A percentile compares a stretch with the other conserved stretches of the same genome.
These are phyloP conservation scores for Dynastes maya DNA, from an alignment of 2,888 invertebrate genomes.

Conservation along the genomic window DNA sequence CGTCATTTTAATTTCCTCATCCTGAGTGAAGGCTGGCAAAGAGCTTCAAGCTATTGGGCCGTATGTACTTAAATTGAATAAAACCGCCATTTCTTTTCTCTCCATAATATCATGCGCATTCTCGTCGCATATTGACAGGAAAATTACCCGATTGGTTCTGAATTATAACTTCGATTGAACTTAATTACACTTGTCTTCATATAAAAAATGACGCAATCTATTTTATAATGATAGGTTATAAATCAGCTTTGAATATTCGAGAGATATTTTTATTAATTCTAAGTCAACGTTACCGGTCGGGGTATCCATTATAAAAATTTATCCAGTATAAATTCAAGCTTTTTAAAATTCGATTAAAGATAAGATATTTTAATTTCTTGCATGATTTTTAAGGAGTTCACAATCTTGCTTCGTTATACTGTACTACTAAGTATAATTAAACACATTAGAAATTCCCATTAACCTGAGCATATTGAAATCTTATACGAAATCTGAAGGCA, in stretches of 20 bases:
- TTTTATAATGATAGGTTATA: slow-evolving; percentile 51
- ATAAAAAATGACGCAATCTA: slow-evolving; percentile 52
- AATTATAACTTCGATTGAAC: slow-evolving; percentile 52
- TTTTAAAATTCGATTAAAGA: slow-evolving; percentile 32
- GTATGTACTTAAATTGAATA: slow-evolving; percentile 45
- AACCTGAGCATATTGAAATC: no score
- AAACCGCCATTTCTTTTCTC: slow-evolving; percentile 43
- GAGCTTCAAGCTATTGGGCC: slow-evolving; percentile 27
- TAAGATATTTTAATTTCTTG: slow-evolving; percentile 23
- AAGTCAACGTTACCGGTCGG: slow-evolving; percentile 10
- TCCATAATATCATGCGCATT: slow-evolving; percentile 27
- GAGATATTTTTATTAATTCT: slow-evolving; percentile 42
- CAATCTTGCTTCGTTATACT: no score
- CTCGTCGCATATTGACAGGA: slow-evolving; percentile 49
- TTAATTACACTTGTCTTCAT: slow-evolving; percentile 52
- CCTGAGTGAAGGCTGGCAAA: slow-evolving; percentile 35
- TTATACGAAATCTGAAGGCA: no score
- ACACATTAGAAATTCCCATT: background rate
- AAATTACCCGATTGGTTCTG: slow-evolving; percentile 52
- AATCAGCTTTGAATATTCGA: slow-evolving; percentile 40
- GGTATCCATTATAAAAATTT: slow-evolving; percentile 21
- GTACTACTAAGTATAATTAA: background rate
- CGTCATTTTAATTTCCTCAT: slow-evolving; percentile 41
- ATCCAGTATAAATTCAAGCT: slow-evolving; percentile 10
- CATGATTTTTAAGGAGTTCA: background rate